Conservation (phyloP, 1,140 invertebrate genomes). For the Rhyzopertha dominica region DNA sequence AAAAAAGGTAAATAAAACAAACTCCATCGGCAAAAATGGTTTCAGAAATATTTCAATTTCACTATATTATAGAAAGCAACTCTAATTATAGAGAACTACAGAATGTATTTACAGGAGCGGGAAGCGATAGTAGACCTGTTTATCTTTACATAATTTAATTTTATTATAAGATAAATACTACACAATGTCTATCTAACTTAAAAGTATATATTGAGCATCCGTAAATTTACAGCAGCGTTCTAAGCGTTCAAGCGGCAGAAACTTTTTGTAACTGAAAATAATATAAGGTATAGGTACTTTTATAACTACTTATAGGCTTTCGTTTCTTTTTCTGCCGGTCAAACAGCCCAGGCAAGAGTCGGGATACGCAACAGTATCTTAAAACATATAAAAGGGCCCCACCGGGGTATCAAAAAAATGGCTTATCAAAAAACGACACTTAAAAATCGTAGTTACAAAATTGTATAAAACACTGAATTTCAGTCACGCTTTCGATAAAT, state of each 20-base stretch:
- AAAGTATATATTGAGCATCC: constrained; percentile 45
- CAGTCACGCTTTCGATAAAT: constrained; percentile 33
- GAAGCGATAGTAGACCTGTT: too few relatives aligned
- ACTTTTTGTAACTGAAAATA: constrained; percentile 22
- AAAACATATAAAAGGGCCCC: constrained; percentile 30
- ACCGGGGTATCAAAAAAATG: constrained; percentile 30
- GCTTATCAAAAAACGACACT: constrained; percentile 39
- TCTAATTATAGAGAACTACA: too few relatives aligned
- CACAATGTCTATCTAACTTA: constrained; percentile 44
- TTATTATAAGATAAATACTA: constrained; percentile 46
- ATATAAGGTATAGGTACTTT: constrained; percentile 13
- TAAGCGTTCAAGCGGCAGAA: constrained; percentile 46
- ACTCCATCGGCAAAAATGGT: too few relatives aligned
- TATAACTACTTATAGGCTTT: constrained; percentile 18
- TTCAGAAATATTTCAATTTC: too few relatives aligned
- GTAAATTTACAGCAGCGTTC: constrained; percentile 43
- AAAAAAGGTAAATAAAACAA: too few relatives aligned
- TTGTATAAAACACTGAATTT: constrained; percentile 36
- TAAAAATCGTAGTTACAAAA: constrained; percentile 41
- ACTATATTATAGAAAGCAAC: too few relatives aligned
- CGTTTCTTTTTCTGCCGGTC: constrained; percentile 37
- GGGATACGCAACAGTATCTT: constrained; percentile 41
- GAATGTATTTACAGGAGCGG: too few relatives aligned
- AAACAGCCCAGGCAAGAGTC: constrained; percentile 40
- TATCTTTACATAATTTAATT: constrained; percentile 46